Base-by-base conservation (phyloP, 2,797 vertebrate species). In the Xerus rutilus region DNA sequence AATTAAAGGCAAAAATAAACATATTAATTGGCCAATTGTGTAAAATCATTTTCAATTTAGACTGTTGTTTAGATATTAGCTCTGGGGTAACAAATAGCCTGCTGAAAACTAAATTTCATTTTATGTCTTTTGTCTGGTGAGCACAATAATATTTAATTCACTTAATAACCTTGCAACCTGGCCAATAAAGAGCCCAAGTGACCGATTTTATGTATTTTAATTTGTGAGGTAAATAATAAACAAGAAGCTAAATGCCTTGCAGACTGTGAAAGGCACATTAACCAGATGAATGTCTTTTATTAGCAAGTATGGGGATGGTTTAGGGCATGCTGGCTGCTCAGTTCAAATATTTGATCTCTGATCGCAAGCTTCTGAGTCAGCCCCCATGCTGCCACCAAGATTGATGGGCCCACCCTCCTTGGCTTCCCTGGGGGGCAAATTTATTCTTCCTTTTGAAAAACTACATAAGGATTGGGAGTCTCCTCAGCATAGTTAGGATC, bases 141-240 rank as follows among this genome's bases (percentile, higher is more conserved):
- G 96, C 0, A 0, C 93, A 96, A 97, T 97, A 96, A 97, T 97
- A 97, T 97, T 96, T 97, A 98, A 97, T 97, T 97, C 97, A 88
- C 96, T 97, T 97, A 97, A 97, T 97, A 97, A 97, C 96, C 97
- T 95, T 96, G 91, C 96, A 97, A 97, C 96, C 97, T 97, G 96
- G 97, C 97, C 97, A 97, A 96, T 89, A 93, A 90, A 96, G 87
- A 96, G 93, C 97, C 97, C 97, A 95, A 97, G 97, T 97, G 97
- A 96, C 97, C 96, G n/a, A 93, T 97, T 97, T 97, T 97, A 92
- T 94, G 90, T 97, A 93, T 97, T 98, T 97, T 97, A 98, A 98
- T 98, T 98, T 97, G 97, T 89, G 97, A 97, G 92, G 97, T 98
- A 97, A 97, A 98, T 97, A 97, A 98, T 97, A 97, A 97, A 97